Evolutionary conservation across 2,888 invertebrate species (phyloP), one percentile per base, ranked within the genome.

Genomic region (Macrophya alboannulata): DNA sequence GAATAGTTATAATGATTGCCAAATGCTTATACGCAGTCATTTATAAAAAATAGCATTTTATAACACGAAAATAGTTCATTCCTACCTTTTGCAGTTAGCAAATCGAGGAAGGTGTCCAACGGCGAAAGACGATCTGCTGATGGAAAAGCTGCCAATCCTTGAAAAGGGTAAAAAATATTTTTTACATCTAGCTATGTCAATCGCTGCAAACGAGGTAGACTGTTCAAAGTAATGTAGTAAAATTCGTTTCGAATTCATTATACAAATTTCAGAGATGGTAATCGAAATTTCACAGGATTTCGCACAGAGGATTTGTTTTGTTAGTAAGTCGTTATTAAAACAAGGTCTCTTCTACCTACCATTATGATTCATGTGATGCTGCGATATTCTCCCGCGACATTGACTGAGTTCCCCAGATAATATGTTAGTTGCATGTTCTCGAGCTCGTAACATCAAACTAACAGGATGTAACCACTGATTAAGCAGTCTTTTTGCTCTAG

Each of bases 341-440:
- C 31, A 25, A 37, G 21, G 45, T 72, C 82, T 51, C 84, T 85
- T 43, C 4, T 12, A 84, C 84, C 79, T 86, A 92, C 93, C 93
- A 85, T 92, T 93, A 79, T 93, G 92, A 77, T 92, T 91, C 88
- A 92, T 92, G 65, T 91, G 91, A 81, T 93, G 92, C 83, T 93
- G 92, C 15, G 90, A 88, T 4, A 90, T 91, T 85, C 92, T 91
- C 17, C 90, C 92, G 6, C 93, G 93, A 87, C 89, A 92, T 45
- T 91, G 93, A 72, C 91, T 90, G 4, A 92, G 85, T 86, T 96
- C 95, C 55, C 97, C 98, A 59, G 97, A 97, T 55, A 98, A 94
- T 92, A 98, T 96, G 91, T 97, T 96, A 72, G 96, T 95, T 17
- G 98, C 97, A 93, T 98, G 98, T 92, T 98, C 97, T 10, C 97